Evolutionary conservation across 2,797 vertebrate genomes (phyloP), one percentile per base, ranked within the genome.

Genomic region (Scomberomorus guttatus): DNA sequence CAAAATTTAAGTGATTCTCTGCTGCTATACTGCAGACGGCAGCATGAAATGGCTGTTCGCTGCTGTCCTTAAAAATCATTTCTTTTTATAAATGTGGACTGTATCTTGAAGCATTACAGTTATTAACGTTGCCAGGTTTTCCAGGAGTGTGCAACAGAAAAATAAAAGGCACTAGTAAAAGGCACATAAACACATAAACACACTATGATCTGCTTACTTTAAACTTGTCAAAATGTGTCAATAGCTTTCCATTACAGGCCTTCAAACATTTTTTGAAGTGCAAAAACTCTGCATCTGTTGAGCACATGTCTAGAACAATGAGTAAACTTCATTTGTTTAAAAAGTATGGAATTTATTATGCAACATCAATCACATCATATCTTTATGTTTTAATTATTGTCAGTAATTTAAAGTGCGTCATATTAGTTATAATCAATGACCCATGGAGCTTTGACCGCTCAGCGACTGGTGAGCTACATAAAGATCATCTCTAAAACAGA

Each of bases 361-460:
- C 58, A 69, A 60, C n/a, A 66, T 79, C 50, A 59, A 32, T 80
- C 66, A 73, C 20, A 50, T 56, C 7, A 74, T 81, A 63, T 46
- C 34, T 67, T 77, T 71, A 42, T 55, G 32, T 83, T 87, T 90
- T 84, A 86, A 87, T 84, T 58, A 61, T 24, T 58, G 34, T 74
- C 65, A 61, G 29, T 79, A 63, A 73, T 85, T 81, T 56, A 32
- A 81, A 67, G 22, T 63, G 60, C 24, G 18, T 72, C 11, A 14
- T 54, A 64, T 83, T 54, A 50, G 32, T 81, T 62, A 62, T 39
- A 32, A 37, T 75, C 59, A 37, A 25, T 73, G 74, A 90, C 74
- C 74, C 76, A 10, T 44, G 46, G 20, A 25, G n/a, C 69, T 77
- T 42, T 88, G 77, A 88, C 89, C 72, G 20, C 51, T 80, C 52